Base-by-base conservation (phyloP, 2,888 invertebrate genomes). In the Phortica magna region DNA sequence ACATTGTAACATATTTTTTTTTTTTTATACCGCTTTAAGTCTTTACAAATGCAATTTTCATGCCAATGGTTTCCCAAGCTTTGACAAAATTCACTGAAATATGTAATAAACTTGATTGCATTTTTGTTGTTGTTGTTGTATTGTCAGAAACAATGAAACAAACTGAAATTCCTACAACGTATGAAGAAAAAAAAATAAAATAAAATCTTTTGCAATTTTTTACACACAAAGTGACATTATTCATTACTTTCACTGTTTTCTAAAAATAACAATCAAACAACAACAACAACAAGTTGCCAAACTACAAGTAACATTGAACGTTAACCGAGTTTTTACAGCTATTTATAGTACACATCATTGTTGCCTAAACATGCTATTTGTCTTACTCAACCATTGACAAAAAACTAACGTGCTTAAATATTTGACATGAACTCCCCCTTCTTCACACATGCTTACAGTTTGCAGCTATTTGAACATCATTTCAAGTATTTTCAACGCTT, bases 321-420 rank as follows among this genome's bases (percentile, higher is more conserved):
- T 61, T 61, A 61, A n/a, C 19, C 61, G 4, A 19, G 19, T 55
- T 61, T 61, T 42, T 2, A 17, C 43, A 43, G 42, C 43, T 68
- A 68, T 68, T 68, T 68, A 68, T 68, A 68, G 68, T 68, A 19
- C 43, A 68, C 7, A 68, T 68, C 68, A 68, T 68, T 43, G 22
- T 22, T 64, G 17, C 43, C 17, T 17, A 10, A 68, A 9, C 42
- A 68, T n/a, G 43, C 43, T 68, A 43, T 68, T 68, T 68, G 48
- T 68, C 68, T 68, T 68, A 68, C 19, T 68, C 68, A n/a, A n/a
- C n/a, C n/a, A 68, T 43, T 43, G 39, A 68, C 43, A 68, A 6
- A 6, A 67, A 61, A 59, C n/a, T 31, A 64, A 7, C 39, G 19
- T 19, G 17, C 31, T 31, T 31, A 31, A 31, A 31, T 31, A 4